Conservation (phyloP, 2,113 vertebrate species). For the Apteryx owenii region DNA sequence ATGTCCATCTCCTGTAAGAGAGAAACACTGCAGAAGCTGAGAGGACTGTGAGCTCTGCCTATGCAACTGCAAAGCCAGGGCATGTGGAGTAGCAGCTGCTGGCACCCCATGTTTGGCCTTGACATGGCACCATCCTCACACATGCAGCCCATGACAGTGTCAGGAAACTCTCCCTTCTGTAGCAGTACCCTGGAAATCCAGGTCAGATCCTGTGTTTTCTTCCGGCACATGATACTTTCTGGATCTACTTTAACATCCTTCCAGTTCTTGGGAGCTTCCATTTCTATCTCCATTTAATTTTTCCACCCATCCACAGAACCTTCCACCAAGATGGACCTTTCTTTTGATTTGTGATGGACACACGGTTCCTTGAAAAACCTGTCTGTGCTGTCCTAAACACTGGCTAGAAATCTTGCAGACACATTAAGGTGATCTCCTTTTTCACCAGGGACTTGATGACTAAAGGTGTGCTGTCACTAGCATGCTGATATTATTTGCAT, state of each 20-base stretch:
- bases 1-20: neutral
- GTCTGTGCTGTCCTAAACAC: neutral
- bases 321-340: neutral
- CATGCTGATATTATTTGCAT: neutral
- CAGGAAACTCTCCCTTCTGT: neutral
- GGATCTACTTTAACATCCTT: neutral
- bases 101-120: neutral
- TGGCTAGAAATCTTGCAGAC: neutral
- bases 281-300: neutral
- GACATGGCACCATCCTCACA: fast-evolving
- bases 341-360: neutral
- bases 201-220: neutral
- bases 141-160: neutral
- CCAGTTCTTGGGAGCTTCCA: neutral
- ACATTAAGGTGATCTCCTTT: neutral
- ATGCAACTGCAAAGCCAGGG: neutral
- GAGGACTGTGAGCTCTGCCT: neutral
- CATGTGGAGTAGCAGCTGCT: neutral
- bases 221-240: neutral
- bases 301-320: neutral
- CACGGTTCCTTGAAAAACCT: neutral
- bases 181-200: neutral
- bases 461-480: neutral
- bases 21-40: neutral
- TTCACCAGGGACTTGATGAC: neutral